Evolutionary conservation across 2,797 vertebrate genomes (phyloP), one percentile per base, ranked within the genome.

Genomic region (Epinephelus awoara): DNA sequence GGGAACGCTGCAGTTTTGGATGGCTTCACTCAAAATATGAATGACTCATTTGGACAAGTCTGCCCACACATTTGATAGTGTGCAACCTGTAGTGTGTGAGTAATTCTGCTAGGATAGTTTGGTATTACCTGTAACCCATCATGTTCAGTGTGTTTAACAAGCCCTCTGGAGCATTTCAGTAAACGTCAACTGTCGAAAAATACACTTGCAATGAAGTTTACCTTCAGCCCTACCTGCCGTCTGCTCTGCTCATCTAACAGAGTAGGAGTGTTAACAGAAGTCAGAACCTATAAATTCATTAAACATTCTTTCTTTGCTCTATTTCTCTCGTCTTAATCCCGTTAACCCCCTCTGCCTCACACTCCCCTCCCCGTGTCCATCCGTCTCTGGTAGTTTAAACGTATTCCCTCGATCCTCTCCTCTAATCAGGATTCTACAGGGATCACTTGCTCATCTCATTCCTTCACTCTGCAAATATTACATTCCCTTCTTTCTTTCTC

Each of bases 351-450:
- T 51, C 54, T 40, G 27, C 65, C 71, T 82, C 73, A 18, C 49
- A 14, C 40, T 50, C 54, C 44, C 12, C 46, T 59, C 64, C 51
- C 55, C 6, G 6, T 40, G 77, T 82, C 86, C 73, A 5, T 55
- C 71, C 66, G 65, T 76, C 75, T 89, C 82, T 52, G 46, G 18
- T 46, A 79, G 82, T 82, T 89, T 84, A 74, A 91, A 77, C 71
- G 40, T 71, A 85, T 82, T 84, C 87, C 80, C 82, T 84, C 61
- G 8, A 85, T 83, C 77, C 82, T 81, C 75, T 63, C 44, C 76
- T 90, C 89, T 91, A 82, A 92, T 93, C 91, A 86, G 87, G 87
- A 93, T 92, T 92, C 92, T 80, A 68, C 8, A 25, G 86, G 84
- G 89, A 91, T 85, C 84, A 74, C 84, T 83, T 23, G 55, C 80